Evolutionary conservation across 1,140 invertebrate species (phyloP), one percentile per base, ranked within the genome.

Genomic region (Drosophila auraria): DNA sequence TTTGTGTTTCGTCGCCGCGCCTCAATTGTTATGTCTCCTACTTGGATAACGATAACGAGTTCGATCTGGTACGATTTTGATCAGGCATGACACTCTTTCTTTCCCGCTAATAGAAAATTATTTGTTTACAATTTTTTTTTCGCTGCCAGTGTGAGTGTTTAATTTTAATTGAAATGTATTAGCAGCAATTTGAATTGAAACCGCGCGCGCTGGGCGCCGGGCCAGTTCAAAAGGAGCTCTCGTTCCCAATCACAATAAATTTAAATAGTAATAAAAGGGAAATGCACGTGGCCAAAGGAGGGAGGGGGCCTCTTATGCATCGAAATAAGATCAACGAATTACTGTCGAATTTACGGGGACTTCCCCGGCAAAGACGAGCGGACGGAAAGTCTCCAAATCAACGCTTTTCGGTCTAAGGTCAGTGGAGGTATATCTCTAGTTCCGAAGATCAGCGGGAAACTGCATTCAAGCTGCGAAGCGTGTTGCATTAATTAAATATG

Each of bases 11-110:
- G 40, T 65, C 74, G 75, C 74, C 63, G 60, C 74, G 74, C 54
- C 74, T 78, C 75, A 78, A 78, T 78, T 70, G 73, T 64, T 77
- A 70, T 65, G 75, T 71, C 68, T 51, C 36, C 20, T 69, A 69
- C 78, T 89, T 84, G 86, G 84, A 89, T 84, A 89, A 89, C 82
- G 72, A 90, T 86, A 90, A 80, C 86, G 62, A 82, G 86, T 90
- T 90, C 68, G 75, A 91, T 91, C 86, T 90, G 87, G 86, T 70
- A 82, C 70, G 77, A 83, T 83, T 83, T 87, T 83, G 71, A 78
- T 80, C 78, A 53, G 45, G 50, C 72, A 77, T 77, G 60, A 69
- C 57, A 58, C 58, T 59, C 58, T 40, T 38, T 50, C 57, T 42
- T 62, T 65, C 45, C 64, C 61, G 78, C 80, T 89, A 84, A 89